A percentile compares a stretch with the other conserved stretches of the same genome.
Conservation (phyloP, 2,113 vertebrate species). For the Pycnonotus jocosus region DNA sequence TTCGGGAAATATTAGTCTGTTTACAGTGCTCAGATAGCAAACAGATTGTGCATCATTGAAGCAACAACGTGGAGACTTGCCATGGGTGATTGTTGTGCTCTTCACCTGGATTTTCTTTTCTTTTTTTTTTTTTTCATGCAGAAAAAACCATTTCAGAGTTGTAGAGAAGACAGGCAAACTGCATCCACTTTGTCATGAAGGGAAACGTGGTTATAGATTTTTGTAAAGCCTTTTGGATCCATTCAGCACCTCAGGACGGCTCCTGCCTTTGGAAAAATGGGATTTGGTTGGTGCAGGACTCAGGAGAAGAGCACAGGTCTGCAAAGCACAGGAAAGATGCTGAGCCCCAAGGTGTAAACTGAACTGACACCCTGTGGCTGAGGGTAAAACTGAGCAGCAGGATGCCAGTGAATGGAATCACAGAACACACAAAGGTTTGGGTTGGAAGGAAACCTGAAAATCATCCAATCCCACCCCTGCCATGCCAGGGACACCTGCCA, state of each 20-base stretch:
- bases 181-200: neutral
- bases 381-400: neutral
- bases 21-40: conserved; percentile 50
- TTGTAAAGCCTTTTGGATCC: neutral
- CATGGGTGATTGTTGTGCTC: neutral
- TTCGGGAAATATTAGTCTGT: conserved; percentile 62
- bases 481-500: neutral
- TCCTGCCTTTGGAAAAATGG: neutral
- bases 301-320: neutral
- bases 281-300: neutral
- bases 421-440: neutral
- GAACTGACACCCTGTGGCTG: neutral
- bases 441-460: neutral
- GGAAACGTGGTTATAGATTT: neutral
- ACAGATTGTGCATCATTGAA: conserved; percentile 50
- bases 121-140: neutral
- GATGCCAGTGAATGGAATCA: neutral
- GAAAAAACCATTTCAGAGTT: neutral
- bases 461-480: accelerated
- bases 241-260: neutral
- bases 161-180: neutral
- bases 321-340: neutral
- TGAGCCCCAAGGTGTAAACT: neutral
- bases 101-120: conserved; percentile 21
- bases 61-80: neutral